Evolutionary conservation across 2,113 vertebrate genomes (phyloP).

Genomic region (Aptenodytes patagonicus): DNA sequence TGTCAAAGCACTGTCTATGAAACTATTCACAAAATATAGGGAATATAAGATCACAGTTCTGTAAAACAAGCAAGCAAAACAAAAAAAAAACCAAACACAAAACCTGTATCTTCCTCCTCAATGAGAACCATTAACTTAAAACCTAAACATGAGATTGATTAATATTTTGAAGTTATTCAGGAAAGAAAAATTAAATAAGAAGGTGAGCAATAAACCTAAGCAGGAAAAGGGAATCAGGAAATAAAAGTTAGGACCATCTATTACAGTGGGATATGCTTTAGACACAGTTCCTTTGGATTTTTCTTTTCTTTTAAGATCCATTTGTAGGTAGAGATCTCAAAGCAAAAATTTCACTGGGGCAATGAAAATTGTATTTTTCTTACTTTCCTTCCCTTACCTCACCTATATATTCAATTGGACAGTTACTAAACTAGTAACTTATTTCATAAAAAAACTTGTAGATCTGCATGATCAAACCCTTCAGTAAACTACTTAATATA

Average conservation of each 20-base stretch:
- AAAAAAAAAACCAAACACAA: not conserved
- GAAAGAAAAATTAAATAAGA: not conserved
- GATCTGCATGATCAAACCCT: not conserved
- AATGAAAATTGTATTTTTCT: not conserved
- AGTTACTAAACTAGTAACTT: not conserved
- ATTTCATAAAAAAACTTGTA: not conserved
- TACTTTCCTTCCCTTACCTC: not conserved
- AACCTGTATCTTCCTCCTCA: not conserved
- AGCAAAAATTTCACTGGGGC: not conserved
- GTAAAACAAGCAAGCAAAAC: not conserved
- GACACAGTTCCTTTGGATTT: not conserved
- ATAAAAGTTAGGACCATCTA: not conserved
- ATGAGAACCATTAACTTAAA: not conserved
- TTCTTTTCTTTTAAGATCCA: not conserved
- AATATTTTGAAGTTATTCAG: not conserved
- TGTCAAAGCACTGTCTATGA: not conserved
- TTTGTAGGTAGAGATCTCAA: not conserved
- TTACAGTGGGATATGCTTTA: not conserved
- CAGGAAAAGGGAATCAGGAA: not conserved
- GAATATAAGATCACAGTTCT: not conserved
- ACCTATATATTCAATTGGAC: not conserved
- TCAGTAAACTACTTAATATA: not conserved
- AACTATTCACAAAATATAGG: not conserved
- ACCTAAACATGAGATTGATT: not conserved
- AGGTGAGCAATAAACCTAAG: not conserved